Percentiles rank a stretch among this genome's conserved stretches.
These are phyloP conservation scores for Parauchenoglanis ngamensis DNA, from an alignment of 2,797 vertebrate genomes.

Conservation along the genomic window DNA sequence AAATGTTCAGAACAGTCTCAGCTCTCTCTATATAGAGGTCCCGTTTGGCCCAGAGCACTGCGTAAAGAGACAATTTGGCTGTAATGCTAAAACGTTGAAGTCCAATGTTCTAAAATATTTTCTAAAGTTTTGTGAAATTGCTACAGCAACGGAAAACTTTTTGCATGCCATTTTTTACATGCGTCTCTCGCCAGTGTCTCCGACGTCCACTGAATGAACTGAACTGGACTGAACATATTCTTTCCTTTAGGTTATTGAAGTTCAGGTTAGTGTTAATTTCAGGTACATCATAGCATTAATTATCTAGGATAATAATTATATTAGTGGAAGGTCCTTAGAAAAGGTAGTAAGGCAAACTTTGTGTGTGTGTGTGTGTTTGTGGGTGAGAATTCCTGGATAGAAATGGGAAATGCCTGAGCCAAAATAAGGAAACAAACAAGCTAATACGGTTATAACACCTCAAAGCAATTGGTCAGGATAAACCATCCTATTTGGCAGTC, in stretches of 20 bases:
- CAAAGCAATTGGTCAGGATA: background rate
- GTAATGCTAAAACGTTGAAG: too few relatives aligned
- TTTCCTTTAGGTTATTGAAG: background rate
- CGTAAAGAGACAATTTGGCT: too few relatives aligned
- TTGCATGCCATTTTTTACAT: too few relatives aligned
- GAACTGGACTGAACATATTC: too few relatives aligned
- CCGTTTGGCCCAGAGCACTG: too few relatives aligned
- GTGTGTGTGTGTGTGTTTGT: background rate
- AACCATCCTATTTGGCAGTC: slow-evolving; percentile 22
- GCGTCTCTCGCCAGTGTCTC: too few relatives aligned
- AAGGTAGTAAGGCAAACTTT: background rate
- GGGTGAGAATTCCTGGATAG: slow-evolving; percentile 1
- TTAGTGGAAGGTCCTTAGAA: background rate
- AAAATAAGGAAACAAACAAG: slow-evolving; percentile 10
- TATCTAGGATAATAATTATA: background rate
- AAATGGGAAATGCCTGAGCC: background rate
- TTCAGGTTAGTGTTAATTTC: background rate
- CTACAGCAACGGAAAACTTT: too few relatives aligned
- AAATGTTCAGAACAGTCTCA: too few relatives aligned
- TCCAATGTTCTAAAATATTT: too few relatives aligned
- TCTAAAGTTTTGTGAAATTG: too few relatives aligned
- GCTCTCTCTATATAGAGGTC: too few relatives aligned
- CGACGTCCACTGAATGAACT: too few relatives aligned
- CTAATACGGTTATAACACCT: slow-evolving; percentile 28
- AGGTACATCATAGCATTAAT: background rate